Conservation (phyloP, 2,113 vertebrate species). For the Globicephala melas region DNA sequence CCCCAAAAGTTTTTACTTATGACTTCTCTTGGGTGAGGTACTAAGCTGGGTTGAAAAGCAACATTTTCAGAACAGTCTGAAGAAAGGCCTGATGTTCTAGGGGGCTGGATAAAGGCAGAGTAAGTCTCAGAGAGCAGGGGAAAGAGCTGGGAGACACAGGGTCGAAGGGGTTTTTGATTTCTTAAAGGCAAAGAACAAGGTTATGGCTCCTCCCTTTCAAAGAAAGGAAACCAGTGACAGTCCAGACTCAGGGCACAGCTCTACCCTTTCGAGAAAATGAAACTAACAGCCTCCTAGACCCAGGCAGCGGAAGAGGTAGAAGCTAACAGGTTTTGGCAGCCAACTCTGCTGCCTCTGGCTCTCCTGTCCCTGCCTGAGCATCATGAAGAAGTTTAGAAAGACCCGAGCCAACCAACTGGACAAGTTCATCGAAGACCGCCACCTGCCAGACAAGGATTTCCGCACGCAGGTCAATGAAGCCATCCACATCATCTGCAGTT, state of each 20-base stretch:
- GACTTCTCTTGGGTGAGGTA: background rate
- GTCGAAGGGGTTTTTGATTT: fast-evolving
- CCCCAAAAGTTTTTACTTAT: background rate
- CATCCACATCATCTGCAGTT: background rate
- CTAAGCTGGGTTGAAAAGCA: background rate
- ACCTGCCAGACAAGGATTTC: background rate
- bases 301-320: fast-evolving
- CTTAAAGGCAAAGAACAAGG: background rate
- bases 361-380: background rate
- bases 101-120: background rate
- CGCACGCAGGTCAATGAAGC: fast-evolving
- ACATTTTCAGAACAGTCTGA: background rate
- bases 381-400: background rate
- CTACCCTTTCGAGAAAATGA: background rate
- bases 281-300: background rate
- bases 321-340: fast-evolving
- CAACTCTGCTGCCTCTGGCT: fast-evolving
- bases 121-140: background rate
- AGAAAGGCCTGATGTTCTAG: background rate
- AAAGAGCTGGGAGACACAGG: fast-evolving
- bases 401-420: fast-evolving
- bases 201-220: background rate
- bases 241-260: too few relatives aligned
- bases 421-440: background rate
- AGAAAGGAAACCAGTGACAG: background rate